phyloP scores from a whole-genome alignment of 53 echinoderm and acorn worm species.

The Crossaster papposus region DNA sequence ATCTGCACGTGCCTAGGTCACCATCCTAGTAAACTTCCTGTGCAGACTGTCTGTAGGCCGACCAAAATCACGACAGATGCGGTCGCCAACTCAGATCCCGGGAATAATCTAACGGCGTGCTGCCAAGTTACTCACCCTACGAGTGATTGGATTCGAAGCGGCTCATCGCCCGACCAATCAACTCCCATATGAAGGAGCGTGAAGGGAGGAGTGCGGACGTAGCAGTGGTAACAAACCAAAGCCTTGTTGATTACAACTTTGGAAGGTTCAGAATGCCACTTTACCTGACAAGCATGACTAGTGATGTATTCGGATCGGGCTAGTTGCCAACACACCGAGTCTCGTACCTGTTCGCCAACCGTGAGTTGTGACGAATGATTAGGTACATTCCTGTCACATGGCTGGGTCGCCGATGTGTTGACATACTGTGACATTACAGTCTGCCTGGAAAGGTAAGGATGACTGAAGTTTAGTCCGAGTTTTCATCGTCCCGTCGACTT shows the following conservation, averaged over 20 bases:
- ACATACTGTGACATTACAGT: not conserved
- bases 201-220: not conserved
- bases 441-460: not conserved
- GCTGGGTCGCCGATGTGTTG: not conserved
- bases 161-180: slow-evolving; percentile 28
- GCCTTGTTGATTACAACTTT: slow-evolving; percentile 16
- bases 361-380: not conserved
- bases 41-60: not conserved
- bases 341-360: not conserved
- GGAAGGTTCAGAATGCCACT: not conserved
- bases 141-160: slow-evolving; percentile 34
- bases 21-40: not conserved
- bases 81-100: not conserved
- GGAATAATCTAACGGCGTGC: slow-evolving; percentile 15
- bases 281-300: not conserved
- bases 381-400: not conserved
- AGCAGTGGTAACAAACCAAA: not conserved
- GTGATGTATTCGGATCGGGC: not conserved
- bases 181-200: slow-evolving; percentile 38
- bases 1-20: slow-evolving; percentile 21
- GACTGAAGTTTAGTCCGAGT: not conserved
- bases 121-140: slow-evolving; percentile 7
- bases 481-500: not conserved
- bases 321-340: not conserved
- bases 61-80: not conserved